Evolutionary conservation across 1,140 invertebrate genomes (phyloP).

Genomic region (Atta texana): DNA sequence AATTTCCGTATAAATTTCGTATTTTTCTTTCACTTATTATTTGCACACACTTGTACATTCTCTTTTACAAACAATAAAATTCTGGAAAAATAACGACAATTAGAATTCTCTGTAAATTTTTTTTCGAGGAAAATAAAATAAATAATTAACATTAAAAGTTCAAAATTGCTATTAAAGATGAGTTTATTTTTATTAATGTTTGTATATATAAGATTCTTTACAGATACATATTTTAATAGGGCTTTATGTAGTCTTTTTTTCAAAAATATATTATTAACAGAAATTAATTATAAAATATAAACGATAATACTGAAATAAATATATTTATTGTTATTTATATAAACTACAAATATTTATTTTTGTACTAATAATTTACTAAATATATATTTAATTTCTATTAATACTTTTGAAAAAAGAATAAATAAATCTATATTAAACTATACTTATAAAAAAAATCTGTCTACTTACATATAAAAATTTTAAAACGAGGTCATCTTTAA

Average conservation of each 20-base stretch:
- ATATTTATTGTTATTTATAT: not conserved
- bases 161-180: not conserved
- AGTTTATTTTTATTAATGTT: too few relatives aligned
- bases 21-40: constrained; percentile 13
- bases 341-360: not conserved
- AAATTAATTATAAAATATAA: not conserved
- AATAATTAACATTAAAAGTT: not conserved
- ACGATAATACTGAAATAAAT: not conserved
- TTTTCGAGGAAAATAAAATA: not conserved
- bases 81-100: not conserved
- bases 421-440: not conserved
- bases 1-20: constrained; percentile 2
- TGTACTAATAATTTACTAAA: not conserved
- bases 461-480: not conserved
- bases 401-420: not conserved
- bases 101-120: not conserved
- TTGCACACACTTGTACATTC: not conserved
- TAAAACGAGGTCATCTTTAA: constrained; percentile 11
- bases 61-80: not conserved
- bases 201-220: too few relatives aligned
- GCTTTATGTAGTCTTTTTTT: too few relatives aligned
- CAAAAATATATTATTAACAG: not conserved
- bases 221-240: too few relatives aligned
- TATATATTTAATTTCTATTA: not conserved
- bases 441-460: not conserved